Conservation (phyloP, 2,797 vertebrate genomes). For the Helarctos malayanus region DNA sequence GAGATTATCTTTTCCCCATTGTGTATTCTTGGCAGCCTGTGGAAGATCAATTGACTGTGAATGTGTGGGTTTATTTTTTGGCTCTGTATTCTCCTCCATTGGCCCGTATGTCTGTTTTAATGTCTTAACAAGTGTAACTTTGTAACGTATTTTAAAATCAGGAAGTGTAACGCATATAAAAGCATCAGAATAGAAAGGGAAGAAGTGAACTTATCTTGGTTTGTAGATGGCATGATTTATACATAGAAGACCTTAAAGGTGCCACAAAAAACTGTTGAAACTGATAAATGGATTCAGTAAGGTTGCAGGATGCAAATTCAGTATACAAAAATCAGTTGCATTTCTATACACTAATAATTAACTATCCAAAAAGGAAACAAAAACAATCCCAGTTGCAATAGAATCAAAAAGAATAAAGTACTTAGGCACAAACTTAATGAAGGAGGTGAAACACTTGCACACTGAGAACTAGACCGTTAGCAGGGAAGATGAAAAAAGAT, state of each 20-base stretch:
- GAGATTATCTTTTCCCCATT: not conserved
- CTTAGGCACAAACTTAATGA: not conserved
- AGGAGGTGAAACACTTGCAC: not conserved
- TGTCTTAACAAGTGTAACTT: not conserved
- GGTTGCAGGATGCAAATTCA: not conserved
- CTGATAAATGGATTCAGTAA: not conserved
- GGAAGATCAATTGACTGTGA: not conserved
- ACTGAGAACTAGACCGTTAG: not conserved
- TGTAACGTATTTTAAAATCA: not conserved
- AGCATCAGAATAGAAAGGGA: not conserved
- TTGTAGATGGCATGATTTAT: not conserved
- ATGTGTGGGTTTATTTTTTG: not conserved
- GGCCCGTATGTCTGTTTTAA: not conserved
- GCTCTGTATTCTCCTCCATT: not conserved
- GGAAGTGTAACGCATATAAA: not conserved
- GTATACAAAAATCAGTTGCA: not conserved
- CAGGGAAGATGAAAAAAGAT: not conserved
- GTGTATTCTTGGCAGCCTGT: not conserved
- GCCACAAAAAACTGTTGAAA: not conserved
- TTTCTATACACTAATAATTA: not conserved
- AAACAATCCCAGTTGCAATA: not conserved
- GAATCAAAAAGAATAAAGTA: not conserved
- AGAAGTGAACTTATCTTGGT: not conserved
- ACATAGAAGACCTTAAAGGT: not conserved
- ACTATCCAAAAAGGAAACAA: not conserved